A percentile compares a stretch with the other conserved stretches of the same genome.
These are phyloP conservation scores for Sanderia malayensis DNA, from an alignment of 30 jellyfish, hydroid and myxozoan genomes.

Conservation along the genomic window DNA sequence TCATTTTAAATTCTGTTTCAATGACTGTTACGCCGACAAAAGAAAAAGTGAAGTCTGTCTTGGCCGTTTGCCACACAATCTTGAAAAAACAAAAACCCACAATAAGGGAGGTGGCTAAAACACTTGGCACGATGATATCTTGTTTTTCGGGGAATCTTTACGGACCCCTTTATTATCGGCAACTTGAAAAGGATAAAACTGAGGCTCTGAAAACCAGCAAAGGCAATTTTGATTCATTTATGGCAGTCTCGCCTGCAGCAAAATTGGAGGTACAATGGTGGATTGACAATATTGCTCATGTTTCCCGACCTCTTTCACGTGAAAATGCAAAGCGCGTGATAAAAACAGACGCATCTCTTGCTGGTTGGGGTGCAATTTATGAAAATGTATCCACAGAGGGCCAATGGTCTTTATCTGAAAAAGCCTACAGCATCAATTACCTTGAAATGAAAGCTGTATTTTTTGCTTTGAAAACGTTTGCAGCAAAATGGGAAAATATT, in stretches of 20 bases:
- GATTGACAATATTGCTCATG: not conserved
- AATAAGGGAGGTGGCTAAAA: not conserved
- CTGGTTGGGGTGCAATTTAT: slow-evolving; percentile 24
- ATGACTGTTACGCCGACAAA: not conserved
- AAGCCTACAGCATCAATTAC: slow-evolving; percentile 1
- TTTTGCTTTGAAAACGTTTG: slow-evolving; percentile 6
- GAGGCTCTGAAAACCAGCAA: not conserved
- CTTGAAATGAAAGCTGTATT: slow-evolving; percentile 17
- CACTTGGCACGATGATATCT: not conserved
- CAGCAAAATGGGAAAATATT: not conserved
- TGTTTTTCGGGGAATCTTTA: not conserved
- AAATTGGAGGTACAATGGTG: slow-evolving; percentile 2
- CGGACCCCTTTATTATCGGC: not conserved
- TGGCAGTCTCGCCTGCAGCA: not conserved
- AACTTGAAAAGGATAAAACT: not conserved
- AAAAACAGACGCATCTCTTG: slow-evolving; percentile 18
- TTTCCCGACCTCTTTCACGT: not conserved
- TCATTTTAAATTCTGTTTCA: not conserved
- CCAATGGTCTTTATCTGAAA: not conserved
- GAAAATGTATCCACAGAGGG: not conserved
- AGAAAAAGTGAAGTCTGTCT: not conserved
- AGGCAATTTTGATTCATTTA: not conserved
- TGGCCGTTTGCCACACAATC: not conserved
- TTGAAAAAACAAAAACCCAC: not conserved
- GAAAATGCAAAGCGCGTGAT: not conserved